Evolutionary conservation across 2,113 vertebrate genomes (phyloP), one percentile per base, ranked within the genome.

Genomic region (Taurulus bubalis): DNA sequence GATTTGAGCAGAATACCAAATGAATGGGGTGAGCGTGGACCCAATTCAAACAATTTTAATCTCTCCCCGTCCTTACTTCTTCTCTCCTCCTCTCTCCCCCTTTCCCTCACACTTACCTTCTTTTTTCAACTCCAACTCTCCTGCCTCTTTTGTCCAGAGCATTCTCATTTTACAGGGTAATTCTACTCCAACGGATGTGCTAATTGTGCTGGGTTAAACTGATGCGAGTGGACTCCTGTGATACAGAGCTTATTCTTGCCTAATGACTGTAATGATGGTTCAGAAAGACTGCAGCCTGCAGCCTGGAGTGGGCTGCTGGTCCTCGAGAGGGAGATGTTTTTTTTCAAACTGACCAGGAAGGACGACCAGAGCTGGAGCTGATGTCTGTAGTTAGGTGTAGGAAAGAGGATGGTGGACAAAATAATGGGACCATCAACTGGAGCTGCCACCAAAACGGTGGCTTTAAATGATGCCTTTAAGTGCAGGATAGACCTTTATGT

Each of bases 1-100:
- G 95, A 96, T 95, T 96, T 95, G 92, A 94, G 91, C 91, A 93
- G 94, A 95, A 96, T 95, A 92, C 93, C 87, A 86, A 92, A 94
- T 95, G 94, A 95, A 95, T 95, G 90, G 93, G 91, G 87, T 66
- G 88, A 95, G 94, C 81, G 93, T 95, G 92, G 94, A 95, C 92
- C 95, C 92, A 93, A 95, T 95, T 95, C 93, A 95, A 94, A 95
- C 94, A 92, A 95, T 95, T 96, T 96, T 94, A 95, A 95, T 95
- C 94, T 95, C 93, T 90, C 89, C 82, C 90, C 85, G 82, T 92
- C 89, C 86, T 90, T 90, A 89, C 89, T 92, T 84, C 86, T 89
- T 84, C 71, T 88, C 87, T 86, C 81, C 82, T 80, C 85, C 86
- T 85, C 65, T 67, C 84, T 81, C 88, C 84, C 87, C 84, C 83